Evolutionary conservation across 2,797 vertebrate genomes (phyloP), one percentile per base, ranked within the genome.

Genomic region (Eospalax fontanierii): DNA sequence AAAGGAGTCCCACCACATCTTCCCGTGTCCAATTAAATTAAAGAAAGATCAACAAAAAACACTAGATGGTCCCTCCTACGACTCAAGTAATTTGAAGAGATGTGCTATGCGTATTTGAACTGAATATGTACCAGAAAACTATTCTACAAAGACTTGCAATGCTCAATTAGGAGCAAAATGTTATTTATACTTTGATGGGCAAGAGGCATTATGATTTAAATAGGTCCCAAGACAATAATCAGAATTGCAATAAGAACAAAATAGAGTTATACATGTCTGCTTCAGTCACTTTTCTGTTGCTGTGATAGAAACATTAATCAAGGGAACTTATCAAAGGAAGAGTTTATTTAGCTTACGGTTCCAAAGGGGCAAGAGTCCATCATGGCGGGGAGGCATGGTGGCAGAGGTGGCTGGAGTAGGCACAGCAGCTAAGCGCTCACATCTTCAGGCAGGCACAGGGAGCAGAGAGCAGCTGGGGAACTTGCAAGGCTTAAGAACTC

Each of bases 11-110:
- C 33, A 3, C 1, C 75, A 88, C 91, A 86, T 76, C 80, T 38
- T n/a, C 82, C 5, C 86, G 30, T 73, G 16, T 21, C 16, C 91
- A 26, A 33, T 4, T 11, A 2, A 40, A 40, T 8, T 14, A 70
- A 87, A 78, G 0, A 75, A 95, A 97, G 40, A 71, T 0, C n/a
- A 85, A 7, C 26, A 59, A 19, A 95, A 50, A 73, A 63, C 76
- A 57, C 24, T 33, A 21, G 79, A 70, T 89, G 14, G 22, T 65
- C 6, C 90, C 16, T 93, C 8, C 54, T 38, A n/a, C 65, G 50
- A 59, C n/a, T 84, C 66, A 96, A 95, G 89, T 46, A 91, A 78
- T 21, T 63, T 24, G 68, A 35, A 92, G 24, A 94, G 74, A 24
- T 83, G 81, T 80, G 82, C 71, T 65, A 57, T n/a, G 46, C 35